phyloP scores from a whole-genome alignment of 2,888 invertebrate species.

The Xanthia togata region DNA sequence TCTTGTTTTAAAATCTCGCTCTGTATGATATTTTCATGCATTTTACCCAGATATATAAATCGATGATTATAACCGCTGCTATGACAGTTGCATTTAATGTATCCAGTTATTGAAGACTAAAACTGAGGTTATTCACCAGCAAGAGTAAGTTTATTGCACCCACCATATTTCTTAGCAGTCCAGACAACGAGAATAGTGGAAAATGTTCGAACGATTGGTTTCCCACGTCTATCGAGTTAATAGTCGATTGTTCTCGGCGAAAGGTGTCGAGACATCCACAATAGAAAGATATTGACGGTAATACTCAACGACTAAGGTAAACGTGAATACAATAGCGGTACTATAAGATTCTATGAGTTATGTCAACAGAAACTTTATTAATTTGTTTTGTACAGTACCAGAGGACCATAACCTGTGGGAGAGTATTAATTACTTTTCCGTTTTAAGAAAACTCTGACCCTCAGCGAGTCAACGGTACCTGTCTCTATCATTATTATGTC shows the following conservation, averaged over 20 bases:
- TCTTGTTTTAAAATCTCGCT: no score
- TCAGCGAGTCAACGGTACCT: neutral
- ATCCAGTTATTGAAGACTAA: conserved; percentile 1
- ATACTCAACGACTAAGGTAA: conserved; percentile 36
- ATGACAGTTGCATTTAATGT: neutral
- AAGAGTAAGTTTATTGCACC: conserved; percentile 50
- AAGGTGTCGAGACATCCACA: conserved; percentile 57
- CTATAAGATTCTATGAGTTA: neutral
- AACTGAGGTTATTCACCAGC: conserved; percentile 35
- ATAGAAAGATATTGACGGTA: conserved; percentile 40
- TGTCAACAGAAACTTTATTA: conserved; percentile 10
- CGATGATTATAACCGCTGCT: neutral
- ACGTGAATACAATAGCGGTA: conserved; percentile 46
- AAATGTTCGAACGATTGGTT: conserved; percentile 48
- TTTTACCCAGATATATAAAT: no score
- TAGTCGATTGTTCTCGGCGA: conserved; percentile 52
- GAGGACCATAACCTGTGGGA: neutral
- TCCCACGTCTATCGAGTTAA: conserved; percentile 55
- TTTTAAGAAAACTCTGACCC: neutral
- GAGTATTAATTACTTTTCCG: neutral
- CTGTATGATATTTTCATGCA: no score
- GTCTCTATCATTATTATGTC: neutral
- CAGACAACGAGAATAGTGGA: conserved; percentile 33
- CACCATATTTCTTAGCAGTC: conserved; percentile 21
- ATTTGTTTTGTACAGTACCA: conserved; percentile 10